Conservation (phyloP, 1,140 invertebrate genomes). For the Listronotus oregonensis region DNA sequence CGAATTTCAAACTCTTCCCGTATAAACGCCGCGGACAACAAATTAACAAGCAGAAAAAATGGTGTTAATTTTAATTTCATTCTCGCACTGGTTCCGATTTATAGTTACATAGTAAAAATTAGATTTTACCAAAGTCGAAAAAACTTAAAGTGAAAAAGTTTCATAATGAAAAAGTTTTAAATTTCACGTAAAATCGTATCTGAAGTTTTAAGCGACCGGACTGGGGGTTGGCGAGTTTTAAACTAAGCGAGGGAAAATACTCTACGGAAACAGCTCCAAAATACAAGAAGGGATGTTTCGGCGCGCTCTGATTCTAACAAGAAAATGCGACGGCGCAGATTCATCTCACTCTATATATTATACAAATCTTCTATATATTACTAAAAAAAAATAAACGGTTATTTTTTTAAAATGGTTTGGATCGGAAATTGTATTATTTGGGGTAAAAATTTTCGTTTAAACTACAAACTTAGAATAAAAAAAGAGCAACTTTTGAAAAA, state of each 20-base stretch:
- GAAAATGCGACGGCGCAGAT: constrained; percentile 46
- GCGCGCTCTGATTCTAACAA: constrained; percentile 47
- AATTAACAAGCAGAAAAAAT: constrained; percentile 32
- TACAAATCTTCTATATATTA: no score
- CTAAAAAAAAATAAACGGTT: no score
- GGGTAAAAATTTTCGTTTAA: no score
- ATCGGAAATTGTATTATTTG: no score
- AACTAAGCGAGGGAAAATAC: constrained; percentile 38
- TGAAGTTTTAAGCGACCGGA: constrained; percentile 29
- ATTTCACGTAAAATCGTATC: constrained; percentile 27
- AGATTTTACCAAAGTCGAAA: constrained; percentile 15
- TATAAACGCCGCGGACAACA: constrained; percentile 34
- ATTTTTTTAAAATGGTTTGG: no score
- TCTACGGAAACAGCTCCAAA: constrained; percentile 40
- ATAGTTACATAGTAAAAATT: constrained; percentile 24
- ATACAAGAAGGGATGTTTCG: constrained; percentile 45
- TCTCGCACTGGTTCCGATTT: constrained; percentile 2
- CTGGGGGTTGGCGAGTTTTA: constrained; percentile 32
- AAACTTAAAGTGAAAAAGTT: constrained; percentile 31
- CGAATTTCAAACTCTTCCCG: constrained; percentile 38
- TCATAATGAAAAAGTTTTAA: constrained; percentile 31
- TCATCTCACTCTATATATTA: constrained; percentile 23
- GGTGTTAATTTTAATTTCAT: constrained; percentile 28
- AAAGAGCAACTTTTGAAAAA: no score
- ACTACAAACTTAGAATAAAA: no score